A percentile compares a stretch with the other conserved stretches of the same genome.
Evolutionary conservation across 2,888 invertebrate genomes (phyloP).

Genomic region (Drosophila demipolita): DNA sequence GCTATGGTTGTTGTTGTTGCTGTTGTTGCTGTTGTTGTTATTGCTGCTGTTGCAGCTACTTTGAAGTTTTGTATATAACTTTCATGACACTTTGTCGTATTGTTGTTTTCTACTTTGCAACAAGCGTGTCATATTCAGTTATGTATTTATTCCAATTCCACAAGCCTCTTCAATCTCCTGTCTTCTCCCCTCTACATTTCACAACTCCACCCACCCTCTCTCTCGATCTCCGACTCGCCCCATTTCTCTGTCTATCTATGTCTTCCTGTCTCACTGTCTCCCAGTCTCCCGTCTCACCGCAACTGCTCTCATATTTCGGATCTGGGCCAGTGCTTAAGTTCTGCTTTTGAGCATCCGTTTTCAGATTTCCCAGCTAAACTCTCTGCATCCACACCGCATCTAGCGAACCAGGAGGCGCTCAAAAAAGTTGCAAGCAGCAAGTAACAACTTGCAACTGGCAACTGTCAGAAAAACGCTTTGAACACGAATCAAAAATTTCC

Average conservation of each 20-base stretch:
- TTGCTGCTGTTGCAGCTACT: constrained; percentile 65
- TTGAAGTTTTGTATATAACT: constrained; percentile 79
- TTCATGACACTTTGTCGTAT: constrained; percentile 80
- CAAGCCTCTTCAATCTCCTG: background rate
- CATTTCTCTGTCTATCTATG: background rate
- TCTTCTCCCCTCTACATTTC: background rate
- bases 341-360: constrained; percentile 69
- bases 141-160: constrained; percentile 64
- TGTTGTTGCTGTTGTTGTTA: constrained; percentile 26
- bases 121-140: constrained; percentile 78
- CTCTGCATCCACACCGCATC: constrained; percentile 1
- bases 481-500: constrained; percentile 50
- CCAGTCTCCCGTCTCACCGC: background rate
- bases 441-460: constrained; percentile 34
- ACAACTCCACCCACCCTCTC: background rate
- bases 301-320: constrained; percentile 36
- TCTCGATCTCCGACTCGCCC: background rate
- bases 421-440: constrained; percentile 22
- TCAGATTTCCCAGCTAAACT: constrained; percentile 62
- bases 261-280: background rate
- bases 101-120: constrained; percentile 74
- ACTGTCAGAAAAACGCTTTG: constrained; percentile 72
- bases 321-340: constrained; percentile 48
- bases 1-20: constrained; percentile 12
- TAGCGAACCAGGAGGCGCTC: constrained; percentile 8